Base-by-base conservation (phyloP, 2,888 invertebrate genomes). In the Linyphia triangularis region DNA sequence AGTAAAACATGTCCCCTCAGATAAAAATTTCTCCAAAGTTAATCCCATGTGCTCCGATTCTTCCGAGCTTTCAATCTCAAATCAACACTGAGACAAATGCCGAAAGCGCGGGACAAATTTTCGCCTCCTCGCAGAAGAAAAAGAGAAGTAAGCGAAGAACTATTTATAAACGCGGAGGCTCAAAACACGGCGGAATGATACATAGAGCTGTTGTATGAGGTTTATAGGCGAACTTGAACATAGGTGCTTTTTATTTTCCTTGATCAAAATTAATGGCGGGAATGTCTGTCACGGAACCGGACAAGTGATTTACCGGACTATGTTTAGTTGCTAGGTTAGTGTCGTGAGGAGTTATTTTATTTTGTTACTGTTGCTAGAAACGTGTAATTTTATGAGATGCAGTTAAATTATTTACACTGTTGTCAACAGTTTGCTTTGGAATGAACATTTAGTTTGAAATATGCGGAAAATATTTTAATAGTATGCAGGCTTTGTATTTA, bases 131-230 rank as follows among this genome's bases (percentile, higher is more conserved):
- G 7, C 13, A 16, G 43, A 26, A 72, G 22, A 26, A 26, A 30
- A n/a, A 33, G 26, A n/a, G n/a, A 65, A 30, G n/a, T 9, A 30
- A 33, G 26, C 61, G 22, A 61, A 61, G 75, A n/a, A 77, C 75
- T 77, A 77, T 77, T 77, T 77, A 77, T 77, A 77, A 77, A 77
- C 75, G 75, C 75, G 75, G n/a, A 77, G 37, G 33, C 30, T 77
- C 37, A 61, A 75, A 61, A 37, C 43, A 22, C 61, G 61, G 75
- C 75, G 75, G 75, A 61, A 61, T 61, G 75, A 61, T 77, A 77
- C 75, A 77, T 33, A 19, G 24, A 16, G 7, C 6, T 13, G 9
- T 57, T 72, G 30, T 16, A 16, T 57, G 33, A 30, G 37, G 61
- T 63, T 61, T 24, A 16, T 24, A 22, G 30, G 26, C 37, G 24